Evolutionary conservation across 2,113 vertebrate genomes (phyloP).

Genomic region (Sitta europaea): DNA sequence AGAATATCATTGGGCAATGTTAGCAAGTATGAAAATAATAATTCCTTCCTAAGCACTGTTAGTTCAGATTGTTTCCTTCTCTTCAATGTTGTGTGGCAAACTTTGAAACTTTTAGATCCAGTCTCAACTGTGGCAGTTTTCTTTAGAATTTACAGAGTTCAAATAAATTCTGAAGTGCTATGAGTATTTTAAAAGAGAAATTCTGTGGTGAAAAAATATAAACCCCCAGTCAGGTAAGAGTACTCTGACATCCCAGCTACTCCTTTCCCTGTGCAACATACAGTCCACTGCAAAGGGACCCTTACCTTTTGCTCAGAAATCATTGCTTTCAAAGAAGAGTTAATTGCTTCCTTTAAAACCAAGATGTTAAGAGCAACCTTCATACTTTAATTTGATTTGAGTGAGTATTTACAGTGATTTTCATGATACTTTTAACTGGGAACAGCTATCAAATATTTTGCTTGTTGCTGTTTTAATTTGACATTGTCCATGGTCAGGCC

Average conservation of each 20-base stretch:
- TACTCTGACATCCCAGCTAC: rapidly evolving
- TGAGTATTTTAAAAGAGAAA: neutral
- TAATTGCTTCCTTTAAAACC: neutral
- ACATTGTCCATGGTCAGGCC: rapidly evolving
- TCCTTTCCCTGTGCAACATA: neutral
- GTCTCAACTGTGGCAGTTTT: neutral
- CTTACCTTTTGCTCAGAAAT: neutral
- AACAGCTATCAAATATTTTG: neutral
- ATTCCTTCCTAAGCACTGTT: neutral
- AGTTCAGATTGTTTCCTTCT: neutral
- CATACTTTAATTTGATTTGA: neutral
- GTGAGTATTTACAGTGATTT: neutral
- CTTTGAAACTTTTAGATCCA: neutral
- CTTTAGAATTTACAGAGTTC: neutral
- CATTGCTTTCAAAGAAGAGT: neutral
- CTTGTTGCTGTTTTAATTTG: neutral
- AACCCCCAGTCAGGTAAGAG: neutral
- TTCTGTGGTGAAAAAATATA: neutral
- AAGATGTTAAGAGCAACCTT: neutral
- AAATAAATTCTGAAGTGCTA: neutral
- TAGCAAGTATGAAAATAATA: neutral
- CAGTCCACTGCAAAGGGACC: neutral
- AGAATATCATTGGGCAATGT: neutral
- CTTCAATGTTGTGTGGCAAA: neutral
- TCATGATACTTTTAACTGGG: neutral